Evolutionary conservation across 2,888 invertebrate genomes (phyloP).

Genomic region (Leptarthrus brevirostris): DNA sequence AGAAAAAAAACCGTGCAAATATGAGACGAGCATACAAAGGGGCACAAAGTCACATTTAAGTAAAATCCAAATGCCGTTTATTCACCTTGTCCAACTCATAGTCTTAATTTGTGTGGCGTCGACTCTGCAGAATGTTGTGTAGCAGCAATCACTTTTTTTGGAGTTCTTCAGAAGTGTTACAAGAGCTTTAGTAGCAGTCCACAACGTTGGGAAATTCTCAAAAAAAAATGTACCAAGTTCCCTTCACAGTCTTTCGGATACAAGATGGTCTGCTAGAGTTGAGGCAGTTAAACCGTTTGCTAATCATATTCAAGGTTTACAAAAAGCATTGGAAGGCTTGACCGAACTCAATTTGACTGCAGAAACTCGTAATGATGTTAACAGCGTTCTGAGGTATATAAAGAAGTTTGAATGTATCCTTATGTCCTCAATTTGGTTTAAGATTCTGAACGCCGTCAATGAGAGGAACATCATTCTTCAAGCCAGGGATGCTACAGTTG

Average conservation of each 20-base stretch:
- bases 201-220: background rate
- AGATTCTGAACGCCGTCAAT: background rate
- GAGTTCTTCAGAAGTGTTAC: background rate
- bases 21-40: background rate
- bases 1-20: too few species aligned
- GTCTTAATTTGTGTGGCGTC: background rate
- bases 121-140: background rate
- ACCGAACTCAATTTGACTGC: background rate
- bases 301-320: constrained; percentile 13
- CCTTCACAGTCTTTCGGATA: background rate
- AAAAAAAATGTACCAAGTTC: background rate
- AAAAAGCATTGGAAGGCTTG: background rate
- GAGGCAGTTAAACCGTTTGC: constrained; percentile 21
- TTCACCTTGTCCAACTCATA: background rate
- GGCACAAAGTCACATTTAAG: background rate
- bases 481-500: background rate
- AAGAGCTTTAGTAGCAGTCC: constrained; percentile 2
- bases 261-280: constrained; percentile 18
- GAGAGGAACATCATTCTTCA: background rate
- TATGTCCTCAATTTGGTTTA: background rate
- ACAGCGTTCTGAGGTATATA: background rate
- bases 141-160: background rate
- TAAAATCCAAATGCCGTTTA: background rate
- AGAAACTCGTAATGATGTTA: background rate
- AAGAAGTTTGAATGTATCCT: background rate